Evolutionary conservation across 2,113 vertebrate genomes (phyloP).

Genomic region (Sus scrofa): DNA sequence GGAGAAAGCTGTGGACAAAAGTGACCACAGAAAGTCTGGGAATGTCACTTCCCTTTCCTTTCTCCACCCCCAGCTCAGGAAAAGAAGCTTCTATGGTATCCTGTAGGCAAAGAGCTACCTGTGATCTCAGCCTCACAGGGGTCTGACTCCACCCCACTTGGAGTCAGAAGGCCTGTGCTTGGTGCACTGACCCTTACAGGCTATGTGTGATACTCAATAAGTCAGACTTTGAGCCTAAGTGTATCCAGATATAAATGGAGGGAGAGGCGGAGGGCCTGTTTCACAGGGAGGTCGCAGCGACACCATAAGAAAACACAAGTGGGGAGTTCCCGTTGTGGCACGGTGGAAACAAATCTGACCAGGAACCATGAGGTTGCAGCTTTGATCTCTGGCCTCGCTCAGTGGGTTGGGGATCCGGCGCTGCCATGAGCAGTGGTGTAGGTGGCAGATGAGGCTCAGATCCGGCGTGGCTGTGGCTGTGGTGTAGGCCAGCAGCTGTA

Average conservation of each 20-base stretch:
- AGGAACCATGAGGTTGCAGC: no score
- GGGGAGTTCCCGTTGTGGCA: background rate
- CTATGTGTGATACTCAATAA: background rate
- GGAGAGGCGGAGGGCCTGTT: background rate
- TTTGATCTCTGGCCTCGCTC: no score
- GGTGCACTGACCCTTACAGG: background rate
- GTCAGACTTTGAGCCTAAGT: background rate
- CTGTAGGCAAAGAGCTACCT: background rate
- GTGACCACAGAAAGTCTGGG: constrained; percentile 7
- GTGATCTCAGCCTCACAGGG: background rate
- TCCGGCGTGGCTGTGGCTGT: no score
- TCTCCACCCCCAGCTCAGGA: background rate
- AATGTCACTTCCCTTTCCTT: constrained; percentile 12
- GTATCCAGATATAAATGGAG: background rate
- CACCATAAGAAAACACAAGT: background rate
- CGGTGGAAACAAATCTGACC: no score
- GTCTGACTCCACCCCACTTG: background rate
- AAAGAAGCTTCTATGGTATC: background rate
- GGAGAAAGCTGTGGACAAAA: constrained; percentile 23
- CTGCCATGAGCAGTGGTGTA: no score
- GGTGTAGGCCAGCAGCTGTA: no score
- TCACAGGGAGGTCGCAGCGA: background rate
- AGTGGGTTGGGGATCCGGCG: no score
- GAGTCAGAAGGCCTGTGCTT: background rate
- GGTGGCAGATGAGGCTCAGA: no score